Percentiles rank a stretch among this genome's conserved stretches.
Evolutionary conservation across 2,113 vertebrate species (phyloP).

Genomic region (Alexandromys fortis): DNA sequence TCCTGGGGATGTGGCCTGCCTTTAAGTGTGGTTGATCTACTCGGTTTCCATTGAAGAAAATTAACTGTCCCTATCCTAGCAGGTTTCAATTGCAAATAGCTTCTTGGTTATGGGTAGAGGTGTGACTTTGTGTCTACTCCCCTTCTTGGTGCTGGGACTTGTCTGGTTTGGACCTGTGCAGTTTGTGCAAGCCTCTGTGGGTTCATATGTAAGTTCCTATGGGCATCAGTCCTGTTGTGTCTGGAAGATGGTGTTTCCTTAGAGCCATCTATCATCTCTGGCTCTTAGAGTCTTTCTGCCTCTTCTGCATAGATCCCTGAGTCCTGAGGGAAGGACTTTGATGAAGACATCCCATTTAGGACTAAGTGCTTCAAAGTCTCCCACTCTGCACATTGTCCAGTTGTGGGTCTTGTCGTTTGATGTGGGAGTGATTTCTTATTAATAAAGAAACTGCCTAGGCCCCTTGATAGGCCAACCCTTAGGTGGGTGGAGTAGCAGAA

Average conservation of each 20-base stretch:
- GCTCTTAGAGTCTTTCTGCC: neutral
- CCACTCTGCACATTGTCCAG: neutral
- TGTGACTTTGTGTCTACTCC: neutral
- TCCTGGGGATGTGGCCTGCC: neutral
- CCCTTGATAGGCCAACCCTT: too few species aligned
- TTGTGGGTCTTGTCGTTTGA: neutral
- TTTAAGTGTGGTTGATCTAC: neutral
- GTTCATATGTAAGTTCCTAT: neutral
- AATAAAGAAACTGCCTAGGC: too few species aligned
- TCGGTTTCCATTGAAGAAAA: neutral
- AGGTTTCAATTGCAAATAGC: neutral
- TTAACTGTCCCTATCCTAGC: neutral
- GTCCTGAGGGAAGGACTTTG: neutral
- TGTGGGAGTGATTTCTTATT: too few species aligned
- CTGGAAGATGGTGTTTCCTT: neutral
- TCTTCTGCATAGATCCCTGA: neutral
- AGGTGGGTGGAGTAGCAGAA: too few species aligned
- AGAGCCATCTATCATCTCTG: neutral
- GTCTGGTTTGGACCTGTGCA: too few species aligned
- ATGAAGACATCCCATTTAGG: neutral
- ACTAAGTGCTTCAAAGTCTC: neutral
- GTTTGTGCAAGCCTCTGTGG: neutral
- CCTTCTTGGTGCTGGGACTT: neutral
- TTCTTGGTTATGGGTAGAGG: neutral
- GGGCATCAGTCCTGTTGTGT: neutral